phyloP scores from a whole-genome alignment of 1,140 invertebrate species.

The Choristoneura fumiferana region DNA sequence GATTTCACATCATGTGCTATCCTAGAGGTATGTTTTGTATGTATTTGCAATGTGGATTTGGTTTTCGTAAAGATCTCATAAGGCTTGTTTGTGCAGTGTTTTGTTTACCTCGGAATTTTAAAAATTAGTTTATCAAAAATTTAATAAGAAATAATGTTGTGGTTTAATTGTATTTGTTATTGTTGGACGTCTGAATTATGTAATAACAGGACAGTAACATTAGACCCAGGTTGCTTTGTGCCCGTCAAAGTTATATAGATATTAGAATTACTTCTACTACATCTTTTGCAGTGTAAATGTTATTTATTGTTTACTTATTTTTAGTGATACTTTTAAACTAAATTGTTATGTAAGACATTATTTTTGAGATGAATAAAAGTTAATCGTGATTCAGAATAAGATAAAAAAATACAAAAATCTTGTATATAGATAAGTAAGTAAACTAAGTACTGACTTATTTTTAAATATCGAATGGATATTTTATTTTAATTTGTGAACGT shows the following conservation, averaged over 20 bases:
- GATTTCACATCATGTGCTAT: constrained; percentile 44
- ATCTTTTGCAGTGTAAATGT: constrained; percentile 47
- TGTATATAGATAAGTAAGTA: too few species aligned
- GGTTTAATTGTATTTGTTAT: constrained; percentile 40
- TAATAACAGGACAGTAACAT: constrained; percentile 38
- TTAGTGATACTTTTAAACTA: not conserved
- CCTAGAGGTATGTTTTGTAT: constrained; percentile 60
- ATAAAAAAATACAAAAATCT: too few species aligned
- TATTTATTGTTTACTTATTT: constrained; percentile 71
- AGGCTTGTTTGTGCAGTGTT: constrained; percentile 77
- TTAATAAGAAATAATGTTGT: constrained; percentile 44
- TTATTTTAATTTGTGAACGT: too few species aligned
- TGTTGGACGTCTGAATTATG: constrained; percentile 39
- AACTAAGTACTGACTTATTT: too few species aligned
- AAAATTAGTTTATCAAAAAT: constrained; percentile 59
- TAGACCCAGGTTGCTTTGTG: constrained; percentile 13
- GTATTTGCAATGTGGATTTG: constrained; percentile 66
- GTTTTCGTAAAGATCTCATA: constrained; percentile 78
- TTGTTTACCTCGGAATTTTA: constrained; percentile 75
- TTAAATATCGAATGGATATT: too few species aligned
- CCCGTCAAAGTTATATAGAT: constrained; percentile 29
- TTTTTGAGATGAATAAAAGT: constrained; percentile 3
- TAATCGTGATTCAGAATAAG: constrained; percentile 3
- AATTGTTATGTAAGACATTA: constrained; percentile 37
- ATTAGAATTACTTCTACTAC: not conserved